Evolutionary conservation across 1,140 invertebrate genomes (phyloP).

Genomic region (Microvelia longipes): DNA sequence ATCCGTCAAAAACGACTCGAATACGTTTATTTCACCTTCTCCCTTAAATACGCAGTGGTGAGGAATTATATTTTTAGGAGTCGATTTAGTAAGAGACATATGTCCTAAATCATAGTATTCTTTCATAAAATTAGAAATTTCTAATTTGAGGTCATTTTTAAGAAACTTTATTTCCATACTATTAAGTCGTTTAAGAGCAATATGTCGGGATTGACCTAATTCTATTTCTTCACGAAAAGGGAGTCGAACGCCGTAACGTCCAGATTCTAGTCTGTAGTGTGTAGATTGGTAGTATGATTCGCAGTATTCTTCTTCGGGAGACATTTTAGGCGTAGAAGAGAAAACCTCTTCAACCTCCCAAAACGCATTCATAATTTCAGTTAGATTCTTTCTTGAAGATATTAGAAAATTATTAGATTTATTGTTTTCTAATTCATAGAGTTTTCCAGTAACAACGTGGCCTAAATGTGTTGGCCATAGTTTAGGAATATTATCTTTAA

Average conservation of each 20-base stretch:
- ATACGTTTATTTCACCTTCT: no score
- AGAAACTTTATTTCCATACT: background rate
- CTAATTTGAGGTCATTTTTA: background rate
- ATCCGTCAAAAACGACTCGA: no score
- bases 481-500: background rate
- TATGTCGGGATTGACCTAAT: background rate
- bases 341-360: background rate
- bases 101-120: background rate
- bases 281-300: background rate
- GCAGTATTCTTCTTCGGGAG: background rate
- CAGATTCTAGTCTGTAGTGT: background rate
- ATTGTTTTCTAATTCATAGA: background rate
- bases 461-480: background rate
- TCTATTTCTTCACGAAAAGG: background rate
- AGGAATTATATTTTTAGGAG: no score
- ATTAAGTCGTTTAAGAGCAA: background rate
- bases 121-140: background rate
- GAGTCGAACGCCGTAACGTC: background rate
- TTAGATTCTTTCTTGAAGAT: background rate
- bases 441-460: background rate
- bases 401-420: background rate
- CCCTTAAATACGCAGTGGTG: no score
- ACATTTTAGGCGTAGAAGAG: background rate
- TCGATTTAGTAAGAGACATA: background rate
- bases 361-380: background rate